A percentile compares a stretch with the other conserved stretches of the same genome.
Evolutionary conservation across 53 echinoderm and acorn worm species (phyloP).

Genomic region (Astropecten irregularis): DNA sequence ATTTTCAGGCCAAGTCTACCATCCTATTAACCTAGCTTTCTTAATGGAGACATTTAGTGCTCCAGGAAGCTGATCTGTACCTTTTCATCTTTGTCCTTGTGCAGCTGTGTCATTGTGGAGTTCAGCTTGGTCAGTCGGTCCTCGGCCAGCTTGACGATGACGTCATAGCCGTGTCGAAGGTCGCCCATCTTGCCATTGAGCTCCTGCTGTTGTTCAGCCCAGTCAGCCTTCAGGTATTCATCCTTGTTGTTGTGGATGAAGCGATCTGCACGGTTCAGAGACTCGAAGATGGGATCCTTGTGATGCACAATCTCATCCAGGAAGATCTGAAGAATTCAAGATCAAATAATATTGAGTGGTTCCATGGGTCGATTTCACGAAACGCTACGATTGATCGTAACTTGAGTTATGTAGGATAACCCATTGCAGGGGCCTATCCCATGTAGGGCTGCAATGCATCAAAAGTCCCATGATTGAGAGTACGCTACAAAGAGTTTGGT

Average conservation of each 20-base stretch:
- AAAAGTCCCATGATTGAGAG: no score
- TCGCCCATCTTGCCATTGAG: conserved; percentile 80
- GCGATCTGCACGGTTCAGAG: conserved; percentile 67
- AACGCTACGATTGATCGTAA: no score
- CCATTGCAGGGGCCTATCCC: no score
- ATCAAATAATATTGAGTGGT: not conserved
- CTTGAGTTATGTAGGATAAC: no score
- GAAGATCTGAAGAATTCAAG: no score
- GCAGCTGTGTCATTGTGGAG: conserved; percentile 63
- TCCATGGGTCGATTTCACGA: no score
- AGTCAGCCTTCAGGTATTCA: conserved; percentile 80
- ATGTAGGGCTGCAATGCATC: no score
- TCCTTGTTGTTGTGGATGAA: conserved; percentile 86
- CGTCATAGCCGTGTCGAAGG: conserved; percentile 72
- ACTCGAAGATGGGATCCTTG: conserved; percentile 83
- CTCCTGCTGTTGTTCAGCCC: conserved; percentile 89
- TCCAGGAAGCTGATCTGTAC: no score
- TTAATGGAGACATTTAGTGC: no score
- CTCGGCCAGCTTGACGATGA: conserved; percentile 69
- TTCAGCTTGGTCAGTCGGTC: conserved; percentile 77
- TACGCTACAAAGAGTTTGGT: no score
- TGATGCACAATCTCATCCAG: conserved; percentile 94
- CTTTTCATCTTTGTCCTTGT: conserved; percentile 94
- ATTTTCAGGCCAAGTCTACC: no score
- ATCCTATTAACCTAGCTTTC: no score